A percentile compares a stretch with the other conserved stretches of the same genome.
Evolutionary conservation across 23 tunicate species (phyloP).

Genomic region (Botrylloides violaceus): DNA sequence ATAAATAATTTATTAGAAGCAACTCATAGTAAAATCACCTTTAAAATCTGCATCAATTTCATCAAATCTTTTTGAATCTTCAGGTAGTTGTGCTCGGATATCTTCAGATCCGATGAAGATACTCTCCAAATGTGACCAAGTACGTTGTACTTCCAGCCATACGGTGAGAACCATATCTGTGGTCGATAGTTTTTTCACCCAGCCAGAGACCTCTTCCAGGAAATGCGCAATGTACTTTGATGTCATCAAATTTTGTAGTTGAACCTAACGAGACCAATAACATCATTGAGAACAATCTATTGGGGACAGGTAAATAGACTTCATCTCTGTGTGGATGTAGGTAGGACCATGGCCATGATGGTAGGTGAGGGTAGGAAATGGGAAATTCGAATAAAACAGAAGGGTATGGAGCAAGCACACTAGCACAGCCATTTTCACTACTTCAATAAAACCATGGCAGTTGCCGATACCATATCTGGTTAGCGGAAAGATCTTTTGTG

Average conservation of each 20-base stretch:
- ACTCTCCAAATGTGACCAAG: slow-evolving; percentile 97
- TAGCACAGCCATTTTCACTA: too few relatives aligned
- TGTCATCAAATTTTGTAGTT: slow-evolving; percentile 98
- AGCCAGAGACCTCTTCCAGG: slow-evolving; percentile 94
- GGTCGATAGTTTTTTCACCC: slow-evolving; percentile 87
- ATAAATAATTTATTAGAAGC: too few relatives aligned
- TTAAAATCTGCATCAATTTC: slow-evolving; percentile 84
- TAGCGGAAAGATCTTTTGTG: too few relatives aligned
- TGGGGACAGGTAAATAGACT: too few relatives aligned
- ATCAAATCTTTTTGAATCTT: slow-evolving; percentile 93
- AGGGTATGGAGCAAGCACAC: too few relatives aligned
- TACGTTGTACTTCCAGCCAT: slow-evolving; percentile 96
- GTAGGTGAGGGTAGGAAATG: too few relatives aligned
- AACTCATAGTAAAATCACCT: slow-evolving; percentile 38
- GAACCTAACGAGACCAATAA: slow-evolving; percentile 67
- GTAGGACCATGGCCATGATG: too few relatives aligned
- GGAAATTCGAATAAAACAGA: background rate
- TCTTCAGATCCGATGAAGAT: slow-evolving; percentile 97
- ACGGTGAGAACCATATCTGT: slow-evolving; percentile 86
- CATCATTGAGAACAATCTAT: too few relatives aligned
- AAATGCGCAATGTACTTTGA: slow-evolving; percentile 98
- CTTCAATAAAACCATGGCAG: too few relatives aligned
- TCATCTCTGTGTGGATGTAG: too few relatives aligned
- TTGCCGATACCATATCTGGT: too few relatives aligned
- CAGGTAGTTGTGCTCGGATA: slow-evolving; percentile 83